Evolutionary conservation across 1,140 invertebrate species (phyloP).

Genomic region (Aphelenchoides avenae): DNA sequence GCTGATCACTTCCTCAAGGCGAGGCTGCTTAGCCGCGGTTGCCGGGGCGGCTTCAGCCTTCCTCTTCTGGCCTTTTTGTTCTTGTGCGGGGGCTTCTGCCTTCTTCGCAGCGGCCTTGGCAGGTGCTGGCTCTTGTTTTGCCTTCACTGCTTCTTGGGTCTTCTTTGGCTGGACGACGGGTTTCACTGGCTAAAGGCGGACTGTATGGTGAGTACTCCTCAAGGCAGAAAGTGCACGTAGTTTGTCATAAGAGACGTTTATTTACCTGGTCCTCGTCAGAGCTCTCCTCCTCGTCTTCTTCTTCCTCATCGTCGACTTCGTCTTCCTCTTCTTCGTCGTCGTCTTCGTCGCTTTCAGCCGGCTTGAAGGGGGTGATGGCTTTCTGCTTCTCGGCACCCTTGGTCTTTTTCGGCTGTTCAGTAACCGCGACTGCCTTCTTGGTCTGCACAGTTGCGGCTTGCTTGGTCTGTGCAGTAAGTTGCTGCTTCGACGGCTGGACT

Average conservation of each 20-base stretch:
- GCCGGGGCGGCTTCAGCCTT: constrained; percentile 7
- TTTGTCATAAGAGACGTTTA: too few relatives aligned
- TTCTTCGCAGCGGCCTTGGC: not conserved
- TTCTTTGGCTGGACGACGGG: too few relatives aligned
- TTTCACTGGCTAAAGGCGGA: too few relatives aligned
- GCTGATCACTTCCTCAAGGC: constrained; percentile 4
- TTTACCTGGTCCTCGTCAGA: too few relatives aligned
- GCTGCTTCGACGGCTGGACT: too few relatives aligned
- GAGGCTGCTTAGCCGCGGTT: constrained; percentile 10
- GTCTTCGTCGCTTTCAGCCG: too few relatives aligned
- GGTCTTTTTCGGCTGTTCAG: not conserved
- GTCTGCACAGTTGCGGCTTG: too few relatives aligned
- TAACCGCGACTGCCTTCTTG: not conserved
- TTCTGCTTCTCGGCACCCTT: not conserved
- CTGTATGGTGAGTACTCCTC: too few relatives aligned
- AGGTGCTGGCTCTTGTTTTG: constrained; percentile 10
- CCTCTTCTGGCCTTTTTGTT: not conserved
- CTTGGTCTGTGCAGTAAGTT: too few relatives aligned
- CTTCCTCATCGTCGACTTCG: not conserved
- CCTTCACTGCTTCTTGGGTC: too few relatives aligned
- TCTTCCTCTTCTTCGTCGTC: not conserved
- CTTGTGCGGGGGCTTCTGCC: not conserved
- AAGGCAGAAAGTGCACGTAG: too few relatives aligned
- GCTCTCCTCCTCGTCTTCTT: not conserved
- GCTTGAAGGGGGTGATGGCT: too few relatives aligned